Conservation (phyloP, 2,113 vertebrate species). For the Hippoglossus stenolepis region DNA sequence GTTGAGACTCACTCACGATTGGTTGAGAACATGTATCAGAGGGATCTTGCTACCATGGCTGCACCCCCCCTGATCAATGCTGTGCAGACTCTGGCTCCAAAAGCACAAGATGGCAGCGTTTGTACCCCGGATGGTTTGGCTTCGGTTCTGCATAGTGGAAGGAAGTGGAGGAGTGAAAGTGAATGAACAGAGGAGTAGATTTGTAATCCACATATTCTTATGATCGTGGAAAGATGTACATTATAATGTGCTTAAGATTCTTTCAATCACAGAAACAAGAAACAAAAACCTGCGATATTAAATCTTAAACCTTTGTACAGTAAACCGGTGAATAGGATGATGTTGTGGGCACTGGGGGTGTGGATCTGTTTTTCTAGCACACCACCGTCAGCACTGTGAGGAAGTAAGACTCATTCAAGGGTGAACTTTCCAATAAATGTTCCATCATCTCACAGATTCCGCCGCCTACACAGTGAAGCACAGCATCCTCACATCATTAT, state of each 20-base stretch:
- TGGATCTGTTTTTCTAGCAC: neutral
- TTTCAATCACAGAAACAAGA: too few relatives aligned
- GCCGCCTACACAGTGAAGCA: slow-evolving; percentile 11
- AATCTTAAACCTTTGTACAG: neutral
- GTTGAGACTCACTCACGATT: too few relatives aligned
- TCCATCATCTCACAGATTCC: slow-evolving; percentile 11
- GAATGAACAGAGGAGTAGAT: neutral
- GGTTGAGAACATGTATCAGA: too few relatives aligned
- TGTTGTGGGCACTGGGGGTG: neutral
- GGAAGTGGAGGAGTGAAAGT: too few relatives aligned
- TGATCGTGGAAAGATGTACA: neutral
- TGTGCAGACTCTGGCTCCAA: too few relatives aligned
- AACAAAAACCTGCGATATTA: neutral
- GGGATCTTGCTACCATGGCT: too few relatives aligned
- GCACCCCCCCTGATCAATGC: too few relatives aligned
- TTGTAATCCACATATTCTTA: neutral
- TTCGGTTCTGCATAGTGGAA: too few relatives aligned
- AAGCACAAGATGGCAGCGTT: too few relatives aligned
- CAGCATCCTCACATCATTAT: neutral
- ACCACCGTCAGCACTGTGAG: neutral
- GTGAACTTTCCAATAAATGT: slow-evolving; percentile 34
- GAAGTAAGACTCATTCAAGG: slow-evolving; percentile 33
- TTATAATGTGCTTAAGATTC: neutral
- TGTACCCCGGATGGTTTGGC: too few relatives aligned
- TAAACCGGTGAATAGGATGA: neutral